Conservation (phyloP, 2,888 invertebrate genomes). For the Anthophora plumipes region DNA sequence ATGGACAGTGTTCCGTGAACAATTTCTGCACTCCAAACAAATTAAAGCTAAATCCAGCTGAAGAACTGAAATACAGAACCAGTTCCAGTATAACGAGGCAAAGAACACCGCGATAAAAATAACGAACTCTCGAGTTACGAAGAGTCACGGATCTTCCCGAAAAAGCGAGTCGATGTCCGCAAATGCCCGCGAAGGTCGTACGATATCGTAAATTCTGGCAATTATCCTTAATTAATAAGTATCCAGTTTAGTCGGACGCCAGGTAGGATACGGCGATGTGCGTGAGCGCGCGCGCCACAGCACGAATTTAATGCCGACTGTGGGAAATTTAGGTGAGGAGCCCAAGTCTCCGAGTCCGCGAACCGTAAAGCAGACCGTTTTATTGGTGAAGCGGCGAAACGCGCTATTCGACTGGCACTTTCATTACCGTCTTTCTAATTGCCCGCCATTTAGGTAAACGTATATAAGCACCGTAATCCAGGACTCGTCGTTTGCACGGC, state of each 20-base stretch:
- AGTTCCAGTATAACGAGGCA: background rate
- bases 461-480: conserved; percentile 69
- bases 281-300: conserved; percentile 44
- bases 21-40: background rate
- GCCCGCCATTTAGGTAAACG: conserved; percentile 79
- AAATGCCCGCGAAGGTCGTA: conserved; percentile 35
- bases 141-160: background rate
- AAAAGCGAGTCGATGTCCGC: conserved; percentile 9
- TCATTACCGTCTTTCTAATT: conserved; percentile 83
- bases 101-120: background rate
- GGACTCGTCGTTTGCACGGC: conserved; percentile 63
- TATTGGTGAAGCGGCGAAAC: conserved; percentile 78
- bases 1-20: no score
- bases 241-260: conserved; percentile 75
- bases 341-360: conserved; percentile 64
- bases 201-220: conserved; percentile 81
- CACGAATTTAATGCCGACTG: conserved; percentile 76
- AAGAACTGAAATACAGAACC: background rate
- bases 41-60: no score
- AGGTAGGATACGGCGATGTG: conserved; percentile 2
- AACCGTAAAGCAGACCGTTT: conserved; percentile 79
- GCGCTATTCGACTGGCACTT: conserved; percentile 81
- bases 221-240: conserved; percentile 82
- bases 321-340: conserved; percentile 80
- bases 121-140: background rate